A percentile compares a stretch with the other conserved stretches of the same genome.
These are phyloP conservation scores for Dexiosoma caninum DNA, from an alignment of 2,888 invertebrate genomes.

Conservation along the genomic window DNA sequence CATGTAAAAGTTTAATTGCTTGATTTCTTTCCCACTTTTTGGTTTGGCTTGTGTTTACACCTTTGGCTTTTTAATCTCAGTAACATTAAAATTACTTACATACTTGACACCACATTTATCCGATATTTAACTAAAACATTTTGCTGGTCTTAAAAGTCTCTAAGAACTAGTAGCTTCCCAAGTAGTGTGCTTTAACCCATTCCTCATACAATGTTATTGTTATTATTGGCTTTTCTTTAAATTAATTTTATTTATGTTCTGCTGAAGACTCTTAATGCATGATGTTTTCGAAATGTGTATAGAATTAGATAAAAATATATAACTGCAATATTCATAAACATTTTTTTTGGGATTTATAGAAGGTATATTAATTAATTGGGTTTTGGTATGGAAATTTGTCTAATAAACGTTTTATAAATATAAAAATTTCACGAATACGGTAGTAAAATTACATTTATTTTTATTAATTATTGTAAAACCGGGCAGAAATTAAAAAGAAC, in stretches of 20 bases:
- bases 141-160: slow-evolving; percentile 9
- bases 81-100: slow-evolving; percentile 4
- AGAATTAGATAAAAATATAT: too few relatives aligned
- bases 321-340: too few relatives aligned
- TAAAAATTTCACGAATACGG: too few relatives aligned
- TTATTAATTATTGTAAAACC: too few relatives aligned
- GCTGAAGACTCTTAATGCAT: slow-evolving; percentile 19
- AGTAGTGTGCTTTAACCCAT: slow-evolving; percentile 46
- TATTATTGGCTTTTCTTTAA: neutral
- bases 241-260: slow-evolving; percentile 6
- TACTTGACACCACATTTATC: neutral
- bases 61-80: neutral
- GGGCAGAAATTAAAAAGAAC: too few relatives aligned
- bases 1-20: slow-evolving; percentile 71
- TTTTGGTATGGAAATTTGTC: too few relatives aligned
- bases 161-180: neutral
- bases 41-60: slow-evolving; percentile 28
- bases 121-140: slow-evolving; percentile 4
- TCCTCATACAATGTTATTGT: neutral
- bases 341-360: too few relatives aligned
- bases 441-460: too few relatives aligned
- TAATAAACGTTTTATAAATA: too few relatives aligned
- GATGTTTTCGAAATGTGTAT: too few relatives aligned
- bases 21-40: slow-evolving; percentile 30
- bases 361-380: too few relatives aligned